Conservation (phyloP, 2,797 vertebrate genomes). For the Tarsius wallacei region DNA sequence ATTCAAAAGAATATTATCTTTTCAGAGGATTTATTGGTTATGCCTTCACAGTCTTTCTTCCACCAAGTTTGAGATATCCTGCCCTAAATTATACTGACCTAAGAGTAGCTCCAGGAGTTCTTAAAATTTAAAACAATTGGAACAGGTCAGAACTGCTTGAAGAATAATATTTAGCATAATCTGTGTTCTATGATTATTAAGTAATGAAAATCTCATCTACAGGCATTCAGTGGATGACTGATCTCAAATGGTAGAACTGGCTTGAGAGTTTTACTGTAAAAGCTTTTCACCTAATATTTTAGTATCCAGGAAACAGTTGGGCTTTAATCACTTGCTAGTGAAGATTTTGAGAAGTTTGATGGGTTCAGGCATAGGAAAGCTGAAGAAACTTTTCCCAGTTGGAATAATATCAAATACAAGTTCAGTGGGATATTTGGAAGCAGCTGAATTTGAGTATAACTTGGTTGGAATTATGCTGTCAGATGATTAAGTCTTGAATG, state of each 20-base stretch:
- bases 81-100: background rate
- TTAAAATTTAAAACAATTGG: slow-evolving; percentile 9
- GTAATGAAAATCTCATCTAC: background rate
- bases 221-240: background rate
- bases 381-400: background rate
- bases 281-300: background rate
- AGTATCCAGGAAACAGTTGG: background rate
- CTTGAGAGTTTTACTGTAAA: slow-evolving; percentile 22
- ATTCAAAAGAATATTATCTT: slow-evolving; percentile 38
- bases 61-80: background rate
- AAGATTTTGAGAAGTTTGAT: slow-evolving; percentile 58
- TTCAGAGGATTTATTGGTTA: slow-evolving; percentile 43
- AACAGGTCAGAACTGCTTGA: slow-evolving; percentile 14
- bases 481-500: background rate
- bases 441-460: background rate
- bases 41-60: background rate
- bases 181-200: slow-evolving; percentile 14
- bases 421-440: slow-evolving; percentile 42
- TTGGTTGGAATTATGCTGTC: slow-evolving; percentile 18
- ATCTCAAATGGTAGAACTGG: background rate
- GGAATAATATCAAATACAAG: background rate
- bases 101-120: background rate
- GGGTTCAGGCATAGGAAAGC: slow-evolving; percentile 2
- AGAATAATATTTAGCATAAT: slow-evolving; percentile 7
- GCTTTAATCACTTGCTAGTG: background rate